These are phyloP conservation scores for Ivindomyrus marchei DNA, from an alignment of 2,113 vertebrate genomes.

Conservation along the genomic window DNA sequence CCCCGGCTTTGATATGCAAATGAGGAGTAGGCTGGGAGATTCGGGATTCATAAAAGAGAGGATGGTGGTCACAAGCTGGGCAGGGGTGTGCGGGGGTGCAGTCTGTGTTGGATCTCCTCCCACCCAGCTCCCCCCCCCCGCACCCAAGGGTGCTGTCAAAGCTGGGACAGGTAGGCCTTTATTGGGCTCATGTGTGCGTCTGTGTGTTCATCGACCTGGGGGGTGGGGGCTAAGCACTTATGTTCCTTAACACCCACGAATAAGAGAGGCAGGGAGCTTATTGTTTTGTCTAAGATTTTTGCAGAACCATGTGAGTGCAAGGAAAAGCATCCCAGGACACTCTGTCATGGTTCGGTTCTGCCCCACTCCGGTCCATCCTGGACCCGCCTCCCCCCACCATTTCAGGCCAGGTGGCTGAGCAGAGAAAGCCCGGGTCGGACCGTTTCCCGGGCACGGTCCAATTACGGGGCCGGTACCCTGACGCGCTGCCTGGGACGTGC, in stretches of 20 bases:
- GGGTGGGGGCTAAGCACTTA: not conserved
- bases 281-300: not conserved
- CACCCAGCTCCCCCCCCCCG: not conserved
- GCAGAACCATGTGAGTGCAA: not conserved
- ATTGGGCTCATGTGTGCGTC: not conserved
- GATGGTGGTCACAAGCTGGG: constrained; percentile 61
- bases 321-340: not conserved
- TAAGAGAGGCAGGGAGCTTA: not conserved
- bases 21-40: constrained; percentile 38
- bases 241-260: not conserved
- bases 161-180: not conserved
- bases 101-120: constrained; percentile 22
- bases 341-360: not conserved
- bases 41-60: constrained; percentile 63
- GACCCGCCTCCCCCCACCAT: not conserved
- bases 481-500: constrained; percentile 70
- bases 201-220: not conserved
- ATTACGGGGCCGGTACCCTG: constrained; percentile 74
- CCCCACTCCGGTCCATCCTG: not conserved
- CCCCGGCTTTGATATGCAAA: constrained; percentile 75
- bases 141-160: constrained; percentile 21
- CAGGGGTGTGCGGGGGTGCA: constrained; percentile 17
- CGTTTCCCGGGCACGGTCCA: constrained; percentile 62
- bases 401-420: not conserved
- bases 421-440: constrained; percentile 48